Base-by-base conservation (phyloP, 2,113 vertebrate species). In the Desmodus rotundus region DNA sequence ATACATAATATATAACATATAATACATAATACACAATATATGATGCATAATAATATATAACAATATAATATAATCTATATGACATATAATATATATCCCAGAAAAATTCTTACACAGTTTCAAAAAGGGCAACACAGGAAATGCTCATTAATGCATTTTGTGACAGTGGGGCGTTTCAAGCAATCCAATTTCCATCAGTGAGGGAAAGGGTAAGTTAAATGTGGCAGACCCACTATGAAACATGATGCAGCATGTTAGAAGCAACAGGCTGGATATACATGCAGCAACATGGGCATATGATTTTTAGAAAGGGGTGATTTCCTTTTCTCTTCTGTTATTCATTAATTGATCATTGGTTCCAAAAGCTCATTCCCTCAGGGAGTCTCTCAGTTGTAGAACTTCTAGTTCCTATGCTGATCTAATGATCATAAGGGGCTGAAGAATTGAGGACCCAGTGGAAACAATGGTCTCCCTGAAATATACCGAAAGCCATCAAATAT, bases 301-400 rank as follows among this genome's bases (percentile, higher is more conserved):
- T 15, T 54, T 52, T 72, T 50, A 38, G 33, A 52, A 84, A 65
- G 5, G 13, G n/a, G 36, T 52, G 22, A 74, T 45, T 36, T 24
- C 28, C 68, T 38, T 17, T 45, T 12, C 28, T 38, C 58, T 85
- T 95, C 45, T 78, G 17, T 43, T 90, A 82, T 5, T 70, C 58
- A 77, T 50, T 86, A 58, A 76, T 76, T 89, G 63, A 87, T 50
- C 76, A 43, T 77, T 93, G 93, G 68, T 74, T 92, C 77, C 74
- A 83, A 87, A 91, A 76, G 26, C n/a, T 93, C 80, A 84, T 76
- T 92, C 52, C 50, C 93, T 84, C 16, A 52, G 58, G 26, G 11
- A 80, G 7, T 70, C 41, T 93, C 22, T 92, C 26, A 94, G 31
- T 31, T 91, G 33, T 4, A 89, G 28, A 96, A 72, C n/a, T 91